Evolutionary conservation across 2,888 invertebrate genomes (phyloP), one percentile per base, ranked within the genome.

Genomic region (Synergus itoensis): DNA sequence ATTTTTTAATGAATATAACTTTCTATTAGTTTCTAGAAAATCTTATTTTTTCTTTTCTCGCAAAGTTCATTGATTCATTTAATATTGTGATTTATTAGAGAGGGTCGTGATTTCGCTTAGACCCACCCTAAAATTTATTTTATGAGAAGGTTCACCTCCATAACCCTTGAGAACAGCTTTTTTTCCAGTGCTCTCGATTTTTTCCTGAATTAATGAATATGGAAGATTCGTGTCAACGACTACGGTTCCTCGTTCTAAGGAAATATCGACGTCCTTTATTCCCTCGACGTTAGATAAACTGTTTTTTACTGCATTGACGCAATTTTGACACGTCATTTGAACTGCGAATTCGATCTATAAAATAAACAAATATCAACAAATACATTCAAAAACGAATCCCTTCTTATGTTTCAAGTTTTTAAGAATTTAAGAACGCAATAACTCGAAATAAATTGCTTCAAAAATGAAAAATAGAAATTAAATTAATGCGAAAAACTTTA

Each of bases 121-220:
- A 28, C 12, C 60, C 60, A 62, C 28, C 28, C 60, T 28, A 11
- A 62, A 62, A 4, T 64, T 9, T 60, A 77, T 76, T 53, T 41
- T 9, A 77, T 43, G 64, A 62, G 4, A 65, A 65, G 40, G 4
- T n/a, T 80, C 64, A 93, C 96, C 96, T 82, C 97, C 97, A 91
- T 95, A 95, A 7, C 98, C 98, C 88, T 96, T 96, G 0, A 98
- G 91, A 0, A 97, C 96, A 1, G 96, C 96, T 84, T 95, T 94
- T 80, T 93, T 94, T 0, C 98, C 98, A 0, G 96, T 86, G 40
- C 87, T 86, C 84, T 94, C 94, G 40, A 94, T 93, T 85, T 89
- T 91, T 57, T 93, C 92, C 82, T 93, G 93, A 57, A 94, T 87
- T 65, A 92, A 82, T 0, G 92, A 92, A 92, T 93, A 93, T 8